phyloP scores from a whole-genome alignment of 2,888 invertebrate genomes.

The Noctua janthina region DNA sequence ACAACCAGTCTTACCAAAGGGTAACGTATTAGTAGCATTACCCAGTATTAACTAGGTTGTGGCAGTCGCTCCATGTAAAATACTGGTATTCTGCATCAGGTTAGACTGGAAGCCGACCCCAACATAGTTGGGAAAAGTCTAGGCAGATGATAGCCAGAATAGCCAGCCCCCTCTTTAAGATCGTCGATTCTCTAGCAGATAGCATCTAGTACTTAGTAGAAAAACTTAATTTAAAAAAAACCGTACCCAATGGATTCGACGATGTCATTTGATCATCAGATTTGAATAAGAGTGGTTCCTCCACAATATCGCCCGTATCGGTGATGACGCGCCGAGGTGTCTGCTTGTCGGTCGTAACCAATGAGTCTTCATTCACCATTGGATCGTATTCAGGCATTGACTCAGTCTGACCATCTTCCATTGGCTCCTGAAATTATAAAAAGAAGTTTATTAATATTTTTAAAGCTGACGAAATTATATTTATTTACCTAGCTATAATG shows the following conservation, averaged over 20 bases:
- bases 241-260: conserved; percentile 10
- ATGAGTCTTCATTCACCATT: conserved; percentile 50
- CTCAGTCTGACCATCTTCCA: conserved; percentile 63
- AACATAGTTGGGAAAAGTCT: too few relatives aligned
- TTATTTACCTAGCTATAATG: neutral
- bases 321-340: conserved; percentile 81
- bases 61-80: too few relatives aligned
- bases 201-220: neutral
- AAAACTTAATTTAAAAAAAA: neutral
- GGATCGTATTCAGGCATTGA: conserved; percentile 45
- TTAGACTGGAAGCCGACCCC: too few relatives aligned
- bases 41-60: too few relatives aligned
- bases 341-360: conserved; percentile 69
- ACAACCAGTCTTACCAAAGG: too few relatives aligned
- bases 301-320: conserved; percentile 84
- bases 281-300: conserved; percentile 70
- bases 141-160: too few relatives aligned
- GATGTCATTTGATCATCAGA: conserved; percentile 10
- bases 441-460: neutral
- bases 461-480: neutral
- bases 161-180: neutral
- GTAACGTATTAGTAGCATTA: too few relatives aligned
- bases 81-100: too few relatives aligned
- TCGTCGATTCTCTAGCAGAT: neutral
- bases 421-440: conserved; percentile 73